Base-by-base conservation (phyloP, 2,113 vertebrate genomes). In the Opisthocomus hoazin region DNA sequence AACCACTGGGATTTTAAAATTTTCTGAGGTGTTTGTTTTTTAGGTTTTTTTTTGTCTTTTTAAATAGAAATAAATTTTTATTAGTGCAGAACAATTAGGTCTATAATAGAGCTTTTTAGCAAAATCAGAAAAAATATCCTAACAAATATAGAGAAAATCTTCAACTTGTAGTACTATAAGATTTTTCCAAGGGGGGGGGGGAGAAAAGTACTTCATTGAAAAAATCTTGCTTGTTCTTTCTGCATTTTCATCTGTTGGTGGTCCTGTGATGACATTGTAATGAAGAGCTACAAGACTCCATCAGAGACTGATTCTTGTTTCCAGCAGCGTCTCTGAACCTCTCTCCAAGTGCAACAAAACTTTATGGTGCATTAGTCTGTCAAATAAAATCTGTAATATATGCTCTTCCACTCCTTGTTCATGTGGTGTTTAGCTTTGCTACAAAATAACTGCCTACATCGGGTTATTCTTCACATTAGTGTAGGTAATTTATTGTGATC, bases 131-230 rank as follows among this genome's bases (percentile, higher is more conserved):
- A 30, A 41, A 53, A 80, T n/a, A 9, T 5, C 6, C 3, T 37
- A 50, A 56, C 10, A 61, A 18, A 60, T 51, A 45, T 3, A 22
- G 36, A 56, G 8, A 68, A 76, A 83, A 9, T 1, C 2, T 82
- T 87, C 16, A 48, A 15, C 20, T 64, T 64, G 0, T 43, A 43
- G 46, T 63, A 30, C 3, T 8, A 3, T 17, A 32, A 45, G 5
- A 36, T 36, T 24, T 87, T 76, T 64, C 3, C 17, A 60, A 76
- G 50, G 2, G n/a, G n/a, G n/a, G n/a, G 3, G 3, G 15, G 23
- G 15, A 12, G 15, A 46, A 14, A 1, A 0, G 0, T 32, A 21
- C 2, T 39, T 83, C 2, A 41, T 4, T 26, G 18, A 51, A 70
- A 77, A 20, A 56, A 23, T 17, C 9, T n/a, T 51, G 14, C 8